phyloP scores from a whole-genome alignment of 2,888 invertebrate species.

The Perdita meconis region DNA sequence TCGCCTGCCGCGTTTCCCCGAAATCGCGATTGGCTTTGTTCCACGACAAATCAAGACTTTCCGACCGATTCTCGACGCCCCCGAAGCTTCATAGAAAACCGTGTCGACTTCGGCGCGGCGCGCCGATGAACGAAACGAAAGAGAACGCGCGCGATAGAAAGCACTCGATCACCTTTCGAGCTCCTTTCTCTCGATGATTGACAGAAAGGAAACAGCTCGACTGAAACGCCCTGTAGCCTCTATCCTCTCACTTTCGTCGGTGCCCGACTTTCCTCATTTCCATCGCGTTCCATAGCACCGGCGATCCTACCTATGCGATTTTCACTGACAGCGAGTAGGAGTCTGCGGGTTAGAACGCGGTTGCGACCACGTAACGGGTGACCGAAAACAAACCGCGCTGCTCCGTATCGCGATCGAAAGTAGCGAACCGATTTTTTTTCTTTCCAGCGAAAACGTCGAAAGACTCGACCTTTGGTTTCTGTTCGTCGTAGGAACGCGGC shows the following conservation, averaged over 20 bases:
- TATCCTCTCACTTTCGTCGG: constrained; percentile 77
- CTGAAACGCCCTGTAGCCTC: constrained; percentile 66
- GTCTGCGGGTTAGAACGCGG: constrained; percentile 47
- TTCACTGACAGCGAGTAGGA: constrained; percentile 71
- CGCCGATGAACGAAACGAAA: background rate
- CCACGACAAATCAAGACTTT: constrained; percentile 33
- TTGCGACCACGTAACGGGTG: constrained; percentile 48
- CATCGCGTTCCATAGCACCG: constrained; percentile 66
- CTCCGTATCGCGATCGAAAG: too few relatives aligned
- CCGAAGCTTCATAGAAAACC: background rate
- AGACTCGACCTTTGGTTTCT: too few relatives aligned
- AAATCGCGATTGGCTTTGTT: constrained; percentile 55
- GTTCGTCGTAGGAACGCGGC: background rate
- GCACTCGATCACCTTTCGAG: constrained; percentile 6
- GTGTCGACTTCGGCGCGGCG: background rate
- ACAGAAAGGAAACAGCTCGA: constrained; percentile 28
- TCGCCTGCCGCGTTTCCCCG: constrained; percentile 34
- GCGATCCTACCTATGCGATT: constrained; percentile 68
- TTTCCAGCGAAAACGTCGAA: too few relatives aligned
- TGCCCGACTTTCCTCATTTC: constrained; percentile 79
- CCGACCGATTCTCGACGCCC: background rate
- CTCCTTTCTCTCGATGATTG: constrained; percentile 55
- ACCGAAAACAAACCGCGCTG: constrained; percentile 5
- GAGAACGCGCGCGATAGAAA: constrained; percentile 4
- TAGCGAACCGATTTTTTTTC: too few relatives aligned